Evolutionary conservation across 2,797 vertebrate genomes (phyloP).

Genomic region (Paramormyrops hopkinsi): DNA sequence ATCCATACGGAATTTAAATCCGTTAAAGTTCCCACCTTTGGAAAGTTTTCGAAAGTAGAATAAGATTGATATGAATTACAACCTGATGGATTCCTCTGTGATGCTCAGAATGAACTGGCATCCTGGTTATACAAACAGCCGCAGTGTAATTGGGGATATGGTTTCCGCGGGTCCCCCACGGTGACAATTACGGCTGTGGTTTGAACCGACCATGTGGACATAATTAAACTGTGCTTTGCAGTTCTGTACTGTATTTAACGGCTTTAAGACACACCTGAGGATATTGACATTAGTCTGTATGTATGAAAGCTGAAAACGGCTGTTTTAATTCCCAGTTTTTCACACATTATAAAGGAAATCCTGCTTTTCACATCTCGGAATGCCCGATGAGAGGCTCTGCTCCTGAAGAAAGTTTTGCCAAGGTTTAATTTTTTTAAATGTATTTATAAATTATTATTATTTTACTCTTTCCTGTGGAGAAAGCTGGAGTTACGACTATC

Average conservation of each 20-base stretch:
- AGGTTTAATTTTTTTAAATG: not conserved
- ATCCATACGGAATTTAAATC: not conserved
- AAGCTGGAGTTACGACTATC: not conserved
- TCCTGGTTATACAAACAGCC: not conserved
- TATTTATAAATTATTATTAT: not conserved
- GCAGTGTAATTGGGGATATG: not conserved
- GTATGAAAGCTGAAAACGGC: conserved; percentile 10
- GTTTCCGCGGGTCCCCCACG: not conserved
- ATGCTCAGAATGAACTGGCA: not conserved
- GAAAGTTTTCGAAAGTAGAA: not conserved
- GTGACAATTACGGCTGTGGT: not conserved
- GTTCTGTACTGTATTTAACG: conserved; percentile 30
- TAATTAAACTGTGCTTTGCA: conserved; percentile 12
- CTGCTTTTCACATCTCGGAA: not conserved
- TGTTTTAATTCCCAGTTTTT: not conserved
- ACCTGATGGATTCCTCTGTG: not conserved
- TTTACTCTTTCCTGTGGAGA: not conserved
- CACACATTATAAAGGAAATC: not conserved
- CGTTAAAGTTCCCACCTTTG: not conserved
- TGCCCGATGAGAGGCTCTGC: conserved; percentile 15
- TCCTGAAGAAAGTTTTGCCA: conserved; percentile 4
- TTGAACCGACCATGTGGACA: not conserved
- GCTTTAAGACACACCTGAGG: conserved; percentile 1
- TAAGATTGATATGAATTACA: not conserved
- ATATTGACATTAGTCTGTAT: not conserved